A percentile compares a stretch with the other conserved stretches of the same genome.
phyloP scores from a whole-genome alignment of 2,113 vertebrate genomes.

The Sinocyclocheilus anshuiensis region DNA sequence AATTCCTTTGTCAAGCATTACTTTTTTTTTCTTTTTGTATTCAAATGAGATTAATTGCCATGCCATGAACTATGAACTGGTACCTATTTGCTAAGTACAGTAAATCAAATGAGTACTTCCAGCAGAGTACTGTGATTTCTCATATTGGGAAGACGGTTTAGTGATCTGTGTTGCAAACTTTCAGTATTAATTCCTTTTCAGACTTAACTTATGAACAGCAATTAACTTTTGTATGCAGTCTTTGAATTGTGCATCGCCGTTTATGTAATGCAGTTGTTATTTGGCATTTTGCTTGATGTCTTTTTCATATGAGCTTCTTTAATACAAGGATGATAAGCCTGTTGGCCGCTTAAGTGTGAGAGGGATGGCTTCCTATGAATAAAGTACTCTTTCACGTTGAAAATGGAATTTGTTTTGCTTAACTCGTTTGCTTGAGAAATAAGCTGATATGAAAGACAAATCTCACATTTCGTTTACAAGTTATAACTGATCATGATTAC shows the following conservation, averaged over 20 bases:
- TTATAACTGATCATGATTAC: neutral
- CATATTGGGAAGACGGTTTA: slow-evolving; percentile 82
- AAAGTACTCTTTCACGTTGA: slow-evolving; percentile 53
- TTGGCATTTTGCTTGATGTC: slow-evolving; percentile 68
- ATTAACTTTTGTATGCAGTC: slow-evolving; percentile 57
- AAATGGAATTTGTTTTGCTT: neutral
- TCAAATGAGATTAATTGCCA: slow-evolving; percentile 68
- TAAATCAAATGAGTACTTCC: slow-evolving; percentile 70
- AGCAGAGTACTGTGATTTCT: slow-evolving; percentile 78
- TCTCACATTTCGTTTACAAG: neutral
- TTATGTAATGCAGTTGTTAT: slow-evolving; percentile 70
- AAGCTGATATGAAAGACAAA: neutral
- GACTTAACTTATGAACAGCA: slow-evolving; percentile 50
- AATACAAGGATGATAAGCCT: slow-evolving; percentile 59
- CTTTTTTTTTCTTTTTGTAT: slow-evolving; percentile 50
- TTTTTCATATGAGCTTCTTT: slow-evolving; percentile 72
- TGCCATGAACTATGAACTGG: slow-evolving; percentile 77
- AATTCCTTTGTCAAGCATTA: slow-evolving; percentile 63
- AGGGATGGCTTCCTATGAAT: slow-evolving; percentile 53
- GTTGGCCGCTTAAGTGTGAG: slow-evolving; percentile 43
- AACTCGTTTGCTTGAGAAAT: neutral
- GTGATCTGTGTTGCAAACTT: slow-evolving; percentile 71
- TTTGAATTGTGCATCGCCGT: slow-evolving; percentile 63
- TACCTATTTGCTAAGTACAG: slow-evolving; percentile 77
- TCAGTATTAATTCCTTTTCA: slow-evolving; percentile 78